Conservation (phyloP, 1,140 invertebrate genomes). For the Polypedilum vanderplanki region DNA sequence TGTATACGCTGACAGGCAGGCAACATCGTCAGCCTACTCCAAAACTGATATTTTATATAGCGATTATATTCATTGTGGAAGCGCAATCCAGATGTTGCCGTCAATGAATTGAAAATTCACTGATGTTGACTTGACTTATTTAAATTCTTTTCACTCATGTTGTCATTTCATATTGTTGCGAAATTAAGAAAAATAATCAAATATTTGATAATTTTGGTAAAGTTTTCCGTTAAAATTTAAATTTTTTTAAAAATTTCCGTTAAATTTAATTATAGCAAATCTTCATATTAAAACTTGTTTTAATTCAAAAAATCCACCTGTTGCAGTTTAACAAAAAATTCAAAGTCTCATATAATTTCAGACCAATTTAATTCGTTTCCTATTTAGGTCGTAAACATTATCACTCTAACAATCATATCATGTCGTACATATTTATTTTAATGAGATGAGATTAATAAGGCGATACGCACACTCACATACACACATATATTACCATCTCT, state of each 20-base stretch:
- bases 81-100: not conserved
- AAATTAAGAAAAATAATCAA: not conserved
- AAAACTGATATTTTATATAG: not conserved
- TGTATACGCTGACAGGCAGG: not conserved
- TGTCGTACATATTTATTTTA: too few species aligned
- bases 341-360: too few species aligned
- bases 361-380: too few species aligned
- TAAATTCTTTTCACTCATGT: not conserved
- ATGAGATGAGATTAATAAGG: too few species aligned
- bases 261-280: too few species aligned
- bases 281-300: too few species aligned
- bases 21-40: not conserved
- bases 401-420: too few species aligned
- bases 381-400: too few species aligned
- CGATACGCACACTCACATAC: not conserved
- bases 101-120: not conserved
- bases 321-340: too few species aligned
- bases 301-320: too few species aligned
- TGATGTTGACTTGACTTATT: not conserved
- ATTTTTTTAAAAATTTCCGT: too few species aligned
- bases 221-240: not conserved
- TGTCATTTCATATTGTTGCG: not conserved
- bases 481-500: not conserved
- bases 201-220: not conserved
- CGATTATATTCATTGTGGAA: not conserved